Conservation (phyloP, 2,113 vertebrate species). For the Elephas maximus region DNA sequence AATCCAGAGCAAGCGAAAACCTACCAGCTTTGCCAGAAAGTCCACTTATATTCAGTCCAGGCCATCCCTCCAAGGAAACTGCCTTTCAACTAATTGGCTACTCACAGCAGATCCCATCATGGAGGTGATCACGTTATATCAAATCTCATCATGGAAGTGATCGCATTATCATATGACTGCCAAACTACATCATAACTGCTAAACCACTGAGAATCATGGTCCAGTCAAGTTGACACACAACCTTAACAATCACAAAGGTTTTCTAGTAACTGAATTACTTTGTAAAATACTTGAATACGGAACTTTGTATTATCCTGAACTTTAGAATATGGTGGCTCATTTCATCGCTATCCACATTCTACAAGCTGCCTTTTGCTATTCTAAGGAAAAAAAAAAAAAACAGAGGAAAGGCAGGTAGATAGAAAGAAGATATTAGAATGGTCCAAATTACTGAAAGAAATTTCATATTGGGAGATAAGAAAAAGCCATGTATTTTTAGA, state of each 20-base stretch:
- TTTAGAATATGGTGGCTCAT: not conserved
- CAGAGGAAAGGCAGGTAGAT: not conserved
- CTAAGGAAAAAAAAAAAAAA: not conserved
- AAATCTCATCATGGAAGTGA: too few relatives aligned
- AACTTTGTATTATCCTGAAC: not conserved
- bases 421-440: not conserved
- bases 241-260: not conserved
- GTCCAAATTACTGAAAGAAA: not conserved
- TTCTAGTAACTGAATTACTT: not conserved
- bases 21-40: too few relatives aligned
- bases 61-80: too few relatives aligned
- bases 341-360: not conserved
- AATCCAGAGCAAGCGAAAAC: too few relatives aligned
- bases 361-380: not conserved
- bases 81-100: too few relatives aligned
- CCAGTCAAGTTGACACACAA: too few relatives aligned
- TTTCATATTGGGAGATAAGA: not conserved
- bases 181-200: too few relatives aligned
- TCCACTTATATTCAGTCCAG: too few relatives aligned
- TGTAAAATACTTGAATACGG: conserved; percentile 12
- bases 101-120: too few relatives aligned
- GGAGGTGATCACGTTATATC: too few relatives aligned
- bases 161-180: too few relatives aligned
- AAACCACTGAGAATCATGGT: too few relatives aligned
- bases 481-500: conserved; percentile 21